phyloP scores from a whole-genome alignment of 2,888 invertebrate genomes.

The Melanargia galathea region DNA sequence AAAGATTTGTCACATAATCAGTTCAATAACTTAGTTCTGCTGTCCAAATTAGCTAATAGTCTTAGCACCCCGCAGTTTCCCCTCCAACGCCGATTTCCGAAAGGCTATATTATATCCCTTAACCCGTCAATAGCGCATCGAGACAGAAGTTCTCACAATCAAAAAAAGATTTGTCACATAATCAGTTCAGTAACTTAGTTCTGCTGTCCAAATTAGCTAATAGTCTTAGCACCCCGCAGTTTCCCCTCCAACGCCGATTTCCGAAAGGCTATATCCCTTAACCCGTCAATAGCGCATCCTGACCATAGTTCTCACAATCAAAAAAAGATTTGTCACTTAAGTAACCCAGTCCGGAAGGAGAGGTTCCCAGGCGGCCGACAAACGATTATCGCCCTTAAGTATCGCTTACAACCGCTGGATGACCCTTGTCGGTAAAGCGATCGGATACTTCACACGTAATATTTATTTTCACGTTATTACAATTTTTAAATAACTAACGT shows the following conservation, averaged over 20 bases:
- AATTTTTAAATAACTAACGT: neutral
- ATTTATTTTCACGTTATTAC: conserved; percentile 9
- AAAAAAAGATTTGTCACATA: conserved; percentile 5
- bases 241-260: conserved; percentile 30
- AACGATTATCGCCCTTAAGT: conserved; percentile 67
- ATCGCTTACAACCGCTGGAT: conserved; percentile 62
- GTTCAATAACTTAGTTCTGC: neutral
- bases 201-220: conserved; percentile 15
- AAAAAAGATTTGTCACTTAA: conserved; percentile 80
- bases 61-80: conserved; percentile 21
- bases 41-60: conserved; percentile 14
- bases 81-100: conserved; percentile 37
- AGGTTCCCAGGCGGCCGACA: conserved; percentile 68
- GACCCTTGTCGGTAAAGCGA: conserved; percentile 60
- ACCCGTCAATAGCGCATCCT: conserved; percentile 54
- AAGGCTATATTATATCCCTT: conserved; percentile 40
- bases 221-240: conserved; percentile 18
- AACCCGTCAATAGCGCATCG: neutral
- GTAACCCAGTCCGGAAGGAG: conserved; percentile 61
- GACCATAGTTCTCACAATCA: conserved; percentile 74
- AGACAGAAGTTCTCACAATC: conserved; percentile 10
- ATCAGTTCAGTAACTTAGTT: neutral
- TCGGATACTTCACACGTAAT: conserved; percentile 46
- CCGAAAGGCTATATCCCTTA: conserved; percentile 46
- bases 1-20: conserved; percentile 2